These are phyloP conservation scores for Anableps anableps DNA, from an alignment of 2,797 vertebrate genomes.

Conservation along the genomic window DNA sequence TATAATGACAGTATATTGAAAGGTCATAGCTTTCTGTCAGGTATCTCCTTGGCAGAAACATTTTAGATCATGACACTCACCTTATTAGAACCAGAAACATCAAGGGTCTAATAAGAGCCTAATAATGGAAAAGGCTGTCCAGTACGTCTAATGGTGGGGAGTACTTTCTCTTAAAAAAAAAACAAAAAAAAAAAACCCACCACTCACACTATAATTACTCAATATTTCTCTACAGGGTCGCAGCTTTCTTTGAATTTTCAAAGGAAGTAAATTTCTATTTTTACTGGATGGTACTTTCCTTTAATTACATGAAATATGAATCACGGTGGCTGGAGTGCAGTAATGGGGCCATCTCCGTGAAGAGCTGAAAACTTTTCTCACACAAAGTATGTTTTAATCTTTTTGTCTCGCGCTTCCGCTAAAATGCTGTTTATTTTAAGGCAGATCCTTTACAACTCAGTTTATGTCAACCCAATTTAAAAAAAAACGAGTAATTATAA, in stretches of 20 bases:
- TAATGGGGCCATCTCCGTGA: background rate
- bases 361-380: background rate
- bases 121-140: conserved; percentile 1
- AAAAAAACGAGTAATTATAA: background rate
- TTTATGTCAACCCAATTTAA: too few relatives aligned
- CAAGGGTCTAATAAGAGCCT: conserved; percentile 23
- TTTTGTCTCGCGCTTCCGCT: background rate
- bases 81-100: conserved; percentile 35
- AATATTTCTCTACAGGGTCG: background rate
- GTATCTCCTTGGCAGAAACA: conserved; percentile 41
- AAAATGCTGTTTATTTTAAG: background rate
- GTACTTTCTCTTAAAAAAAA: background rate
- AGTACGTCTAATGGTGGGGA: background rate
- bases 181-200: background rate
- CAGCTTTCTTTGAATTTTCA: background rate
- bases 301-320: conserved; percentile 8
- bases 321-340: conserved; percentile 5
- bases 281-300: background rate
- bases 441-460: background rate
- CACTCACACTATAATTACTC: background rate
- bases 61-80: conserved; percentile 40
- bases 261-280: background rate
- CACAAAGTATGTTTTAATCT: background rate
- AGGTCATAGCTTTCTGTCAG: conserved; percentile 39
- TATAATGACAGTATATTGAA: conserved; percentile 38